Evolutionary conservation across 2,113 vertebrate species (phyloP), one percentile per base, ranked within the genome.

Genomic region (Eubucco bourcierii): DNA sequence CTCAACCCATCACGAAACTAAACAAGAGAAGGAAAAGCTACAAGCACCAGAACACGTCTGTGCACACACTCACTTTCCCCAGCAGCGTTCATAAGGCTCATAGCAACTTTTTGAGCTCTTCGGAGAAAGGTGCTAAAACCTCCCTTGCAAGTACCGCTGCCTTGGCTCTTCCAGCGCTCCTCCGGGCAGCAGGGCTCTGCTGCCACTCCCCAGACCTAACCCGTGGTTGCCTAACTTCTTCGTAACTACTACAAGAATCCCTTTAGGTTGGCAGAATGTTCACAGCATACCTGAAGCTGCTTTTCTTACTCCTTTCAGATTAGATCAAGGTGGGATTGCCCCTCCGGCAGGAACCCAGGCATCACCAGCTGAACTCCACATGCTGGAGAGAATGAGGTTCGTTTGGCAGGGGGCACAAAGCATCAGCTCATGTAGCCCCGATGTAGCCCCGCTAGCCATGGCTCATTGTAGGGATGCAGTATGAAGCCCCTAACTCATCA

Each of bases 41-140:
- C 8, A 4, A n/a, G 71, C 21, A 19, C 37, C 37, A 10, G 41
- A 47, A 10, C 13, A 0, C 0, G 10, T 6, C 3, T 2, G 50
- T 18, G 64, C 16, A 0, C 31, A 5, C 37, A 7, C 34, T 24
- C 50, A 50, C 21, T 25, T 47, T 25, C 50, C 44, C 68, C 61
- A n/a, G 71, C 58, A 12, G 6, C 1, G 20, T 8, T 58, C 73
- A 15, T 3, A 50, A 11, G 50, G 29, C 39, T 86, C 52, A 12
- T 9, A 11, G 77, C 65, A 80, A 15, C 61, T 27, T 34, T 17
- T 3, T 6, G n/a, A 74, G 77, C 60, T 63, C n/a, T 64, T 55
- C 1, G 27, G 56, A 4, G 3, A 3, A 44, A 59, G 80, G 27
- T 47, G 84, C 56, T 59, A 46, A 41, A 59, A 53, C 15, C 24